Percentiles rank a stretch among this genome's conserved stretches.
Conservation (phyloP, 1,140 invertebrate species). For the Lerema accius region DNA sequence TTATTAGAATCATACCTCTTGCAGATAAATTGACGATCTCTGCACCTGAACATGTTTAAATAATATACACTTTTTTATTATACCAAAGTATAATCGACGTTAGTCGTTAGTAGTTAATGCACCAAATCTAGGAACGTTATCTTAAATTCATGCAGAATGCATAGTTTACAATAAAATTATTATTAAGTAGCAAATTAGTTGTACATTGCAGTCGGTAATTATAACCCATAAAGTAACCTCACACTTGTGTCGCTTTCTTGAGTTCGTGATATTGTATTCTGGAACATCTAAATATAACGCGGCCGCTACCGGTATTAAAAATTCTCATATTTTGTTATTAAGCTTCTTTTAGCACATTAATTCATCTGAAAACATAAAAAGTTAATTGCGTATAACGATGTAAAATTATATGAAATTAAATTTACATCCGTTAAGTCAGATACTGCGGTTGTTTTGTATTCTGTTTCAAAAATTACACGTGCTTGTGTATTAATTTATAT, state of each 20-base stretch:
- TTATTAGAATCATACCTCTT: too few relatives aligned
- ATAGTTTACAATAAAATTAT: background rate
- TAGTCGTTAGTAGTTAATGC: too few relatives aligned
- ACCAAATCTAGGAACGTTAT: background rate
- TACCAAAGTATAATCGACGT: too few relatives aligned
- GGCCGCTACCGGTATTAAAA: constrained; percentile 29
- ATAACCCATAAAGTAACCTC: constrained; percentile 28
- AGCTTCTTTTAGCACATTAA: constrained; percentile 31
- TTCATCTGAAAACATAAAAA: constrained; percentile 33
- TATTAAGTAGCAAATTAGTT: constrained; percentile 3
- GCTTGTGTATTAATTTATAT: constrained; percentile 26
- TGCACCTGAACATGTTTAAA: too few relatives aligned
- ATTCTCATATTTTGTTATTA: constrained; percentile 34
- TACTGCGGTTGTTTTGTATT: constrained; percentile 22
- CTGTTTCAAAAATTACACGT: constrained; percentile 26
- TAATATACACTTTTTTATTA: too few relatives aligned
- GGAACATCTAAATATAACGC: constrained; percentile 29
- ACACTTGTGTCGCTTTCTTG: constrained; percentile 12
- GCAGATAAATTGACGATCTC: too few relatives aligned
- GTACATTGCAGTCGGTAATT: background rate
- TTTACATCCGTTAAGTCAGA: constrained; percentile 30
- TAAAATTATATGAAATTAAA: constrained; percentile 36
- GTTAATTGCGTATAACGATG: constrained; percentile 33
- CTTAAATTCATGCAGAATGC: background rate
- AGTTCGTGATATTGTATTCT: constrained; percentile 27